Evolutionary conservation across 2,888 invertebrate genomes (phyloP), one percentile per base, ranked within the genome.

Genomic region (Agapostemon virescens): DNA sequence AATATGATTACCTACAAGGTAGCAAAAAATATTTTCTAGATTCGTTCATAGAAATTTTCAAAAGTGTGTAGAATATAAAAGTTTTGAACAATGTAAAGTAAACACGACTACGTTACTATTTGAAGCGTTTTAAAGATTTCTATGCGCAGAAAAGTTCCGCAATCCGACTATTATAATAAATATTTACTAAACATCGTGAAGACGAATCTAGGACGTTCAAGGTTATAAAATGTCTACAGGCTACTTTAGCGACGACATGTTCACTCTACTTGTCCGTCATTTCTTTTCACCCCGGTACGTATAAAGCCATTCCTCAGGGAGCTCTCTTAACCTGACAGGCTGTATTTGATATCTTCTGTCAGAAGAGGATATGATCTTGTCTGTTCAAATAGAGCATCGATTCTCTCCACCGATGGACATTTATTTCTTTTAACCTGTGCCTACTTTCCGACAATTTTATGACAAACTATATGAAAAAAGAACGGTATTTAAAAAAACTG

Each of bases 251-350:
- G 61, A 33, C 9, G 20, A 30, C 61, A 61, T 20, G 61, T 61
- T 61, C 61, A 2, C 61, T 33, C 61, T 3, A 20, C 61, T 61
- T 61, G 61, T 61, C 33, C 30, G 30, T 61, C 30, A 61, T 33
- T 61, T 33, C 61, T 61, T 61, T 61, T 33, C 61, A 61, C 61
- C 61, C 33, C 33, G 4, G 3, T 33, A 20, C 61, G 61, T 33
- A 61, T 55, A 61, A 61, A 61, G 20, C 33, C 61, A 33, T 61
- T 61, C 61, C 61, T 61, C 61, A 4, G 61, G 61, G 61, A 61
- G 20, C 61, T 61, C 33, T 61, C 33, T 20, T 61, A 30, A 9
- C 67, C 74, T 74, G 66, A 17, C 67, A 45, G 74, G 58, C 33
- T 61, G 61, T 61, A 61, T 33, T 61, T 61, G 61, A 61, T 61